Percentiles rank a stretch among this genome's conserved stretches.
These are phyloP conservation scores for Gallinago stenura DNA, from an alignment of 2,797 vertebrate species.

Conservation along the genomic window DNA sequence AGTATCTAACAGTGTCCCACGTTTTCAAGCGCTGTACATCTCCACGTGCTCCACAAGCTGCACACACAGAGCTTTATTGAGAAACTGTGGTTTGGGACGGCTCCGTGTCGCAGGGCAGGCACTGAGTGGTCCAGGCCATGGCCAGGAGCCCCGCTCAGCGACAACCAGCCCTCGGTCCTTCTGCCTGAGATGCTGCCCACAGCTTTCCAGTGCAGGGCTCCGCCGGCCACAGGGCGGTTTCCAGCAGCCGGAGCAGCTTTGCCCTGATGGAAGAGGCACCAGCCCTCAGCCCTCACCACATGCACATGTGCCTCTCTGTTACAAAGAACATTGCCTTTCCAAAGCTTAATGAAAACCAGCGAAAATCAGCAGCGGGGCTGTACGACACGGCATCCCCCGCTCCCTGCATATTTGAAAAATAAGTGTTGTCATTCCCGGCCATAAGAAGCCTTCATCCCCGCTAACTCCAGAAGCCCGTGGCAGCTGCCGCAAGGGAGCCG, in stretches of 20 bases:
- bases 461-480: background rate
- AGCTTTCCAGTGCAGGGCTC: background rate
- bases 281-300: background rate
- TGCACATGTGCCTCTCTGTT: rapidly evolving
- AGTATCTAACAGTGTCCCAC: background rate
- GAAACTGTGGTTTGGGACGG: background rate
- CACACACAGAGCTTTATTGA: background rate
- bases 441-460: background rate
- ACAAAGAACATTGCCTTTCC: background rate
- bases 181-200: background rate
- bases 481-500: background rate
- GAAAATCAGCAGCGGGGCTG: background rate
- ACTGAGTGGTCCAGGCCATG: rapidly evolving
- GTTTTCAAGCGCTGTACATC: background rate
- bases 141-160: background rate
- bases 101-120: background rate
- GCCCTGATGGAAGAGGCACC: background rate
- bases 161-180: background rate
- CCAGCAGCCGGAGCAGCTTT: background rate
- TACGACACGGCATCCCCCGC: background rate
- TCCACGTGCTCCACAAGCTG: background rate
- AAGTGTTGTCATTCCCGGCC: background rate
- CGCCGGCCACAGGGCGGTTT: background rate
- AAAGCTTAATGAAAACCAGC: constrained; percentile 19
- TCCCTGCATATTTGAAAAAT: background rate